Evolutionary conservation across 92 coral and sea anemone genomes (phyloP), one percentile per base, ranked within the genome.

Genomic region (Phenganax marumi): DNA sequence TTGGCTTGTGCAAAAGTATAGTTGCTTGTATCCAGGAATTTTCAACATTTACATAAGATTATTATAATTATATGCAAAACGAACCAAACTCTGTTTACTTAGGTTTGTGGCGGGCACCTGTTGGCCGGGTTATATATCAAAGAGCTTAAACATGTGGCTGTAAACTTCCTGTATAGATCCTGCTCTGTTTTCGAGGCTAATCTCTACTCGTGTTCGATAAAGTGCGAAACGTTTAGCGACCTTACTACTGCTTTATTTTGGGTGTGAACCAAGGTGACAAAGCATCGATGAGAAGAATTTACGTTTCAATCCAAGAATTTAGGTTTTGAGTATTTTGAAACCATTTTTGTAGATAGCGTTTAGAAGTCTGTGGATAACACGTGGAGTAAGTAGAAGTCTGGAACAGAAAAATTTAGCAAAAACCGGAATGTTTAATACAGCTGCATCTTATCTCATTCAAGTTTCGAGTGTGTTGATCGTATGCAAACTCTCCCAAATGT

Each of bases 211-310:
- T 23, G 18, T 25, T 17, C 17, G 47, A 7, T 74, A 9, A 54
- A 14, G 81, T 48, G 49, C 55, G 22, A 43, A 56, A 25, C 81
- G 52, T 54, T 56, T 48, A 61, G 33, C 22, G 63, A 24, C 63
- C 56, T 77, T 78, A 78, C 83, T 46, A 62, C 60, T 78, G 83
- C 48, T 26, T 63, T 78, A 95, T 95, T 87, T 92, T 95, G 97
- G 98, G 98, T 93, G 98, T 92, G 97, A 89, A 87, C 75, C 91
- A 85, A 86, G 70, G 89, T 86, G 93, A 90, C 95, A 92, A 82
- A 87, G 60, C 25, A 21, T 47, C 43, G 47, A 10, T 61, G 8
- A 57, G 57, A 50, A 48, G 83, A 78, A 78, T 78, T 78, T 43
- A 23, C 73, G 60, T 63, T 47, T 61, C 24, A 58, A 21, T 0